Base-by-base conservation (phyloP, 1,140 invertebrate species). In the Cotesia vestalis region DNA sequence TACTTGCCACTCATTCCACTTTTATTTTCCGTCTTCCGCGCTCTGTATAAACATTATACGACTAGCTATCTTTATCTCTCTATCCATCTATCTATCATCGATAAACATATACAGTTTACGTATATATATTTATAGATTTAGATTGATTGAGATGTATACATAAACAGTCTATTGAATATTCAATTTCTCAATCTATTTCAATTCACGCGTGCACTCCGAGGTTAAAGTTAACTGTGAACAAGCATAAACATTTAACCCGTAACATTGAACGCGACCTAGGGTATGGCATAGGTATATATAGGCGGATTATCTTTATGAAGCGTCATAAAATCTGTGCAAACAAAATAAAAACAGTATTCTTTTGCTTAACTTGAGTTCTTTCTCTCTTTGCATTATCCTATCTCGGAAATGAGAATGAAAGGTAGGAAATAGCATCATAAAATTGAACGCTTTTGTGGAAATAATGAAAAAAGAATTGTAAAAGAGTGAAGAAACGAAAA, bases 341-440 rank as follows among this genome's bases (percentile, higher is more conserved):
- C 35, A 67, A 67, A 67, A 20, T 55, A 14, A 20, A 14, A 40
- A 4, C 11, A n/a, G 34, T 36, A n/a, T 40, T 64, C 62, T n/a
- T 36, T 64, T 46, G 40, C 40, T 46, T 46, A 46, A 46, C 40
- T 46, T 46, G 27, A 55, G 53, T 17, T 12, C 63, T 55, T 51
- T 52, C 36, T n/a, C 36, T 12, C 36, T 12, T 38, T 62, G 27
- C 60, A 67, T 59, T 52, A 66, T 59, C 52, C 61, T 36, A 9
- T 40, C 61, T 57, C 71, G 71, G 71, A 72, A 72, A 72, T 72
- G 71, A 72, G 71, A 67, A 72, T 55, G 71, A 72, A 72, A 57
- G 55, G 71, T 66, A 61, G 71, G 71, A 72, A 72, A 72, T 72
- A 67, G 71, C 71, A 72, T 72, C 71, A 67, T 72, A 72, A 72